A percentile compares a stretch with the other conserved stretches of the same genome.
Conservation (phyloP, 2,888 invertebrate genomes). For the Mesopsocus fuscifrons region DNA sequence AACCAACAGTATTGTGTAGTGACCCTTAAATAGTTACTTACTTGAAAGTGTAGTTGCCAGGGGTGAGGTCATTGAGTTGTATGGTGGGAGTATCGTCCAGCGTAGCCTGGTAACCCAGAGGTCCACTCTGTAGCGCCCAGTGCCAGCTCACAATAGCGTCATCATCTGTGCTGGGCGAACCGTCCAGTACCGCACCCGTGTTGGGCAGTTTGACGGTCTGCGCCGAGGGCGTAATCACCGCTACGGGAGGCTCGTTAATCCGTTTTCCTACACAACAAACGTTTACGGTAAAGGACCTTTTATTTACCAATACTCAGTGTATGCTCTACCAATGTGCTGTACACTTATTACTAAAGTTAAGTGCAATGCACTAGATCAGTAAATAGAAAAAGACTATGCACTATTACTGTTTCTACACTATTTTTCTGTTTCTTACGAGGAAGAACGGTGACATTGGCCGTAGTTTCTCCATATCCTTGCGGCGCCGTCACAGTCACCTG, state of each 20-base stretch:
- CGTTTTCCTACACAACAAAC: conserved; percentile 41
- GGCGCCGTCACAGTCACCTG: conserved; percentile 62
- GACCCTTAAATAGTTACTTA: too few species aligned
- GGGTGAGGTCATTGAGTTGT: conserved; percentile 64
- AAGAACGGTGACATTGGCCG: conserved; percentile 76
- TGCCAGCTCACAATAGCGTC: conserved; percentile 56
- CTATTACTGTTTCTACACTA: background rate
- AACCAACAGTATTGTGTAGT: too few species aligned
- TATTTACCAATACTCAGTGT: too few species aligned
- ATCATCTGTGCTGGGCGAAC: conserved; percentile 46
- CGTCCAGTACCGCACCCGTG: conserved; percentile 77
- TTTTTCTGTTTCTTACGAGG: conserved; percentile 31
- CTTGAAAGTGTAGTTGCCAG: conserved; percentile 81
- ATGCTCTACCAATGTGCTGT: too few species aligned
- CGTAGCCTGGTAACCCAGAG: conserved; percentile 65
- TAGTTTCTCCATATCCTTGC: conserved; percentile 56
- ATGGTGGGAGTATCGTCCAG: conserved; percentile 63
- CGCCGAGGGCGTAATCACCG: conserved; percentile 65
- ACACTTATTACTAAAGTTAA: background rate
- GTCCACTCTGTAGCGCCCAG: conserved; percentile 83
- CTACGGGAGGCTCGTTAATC: conserved; percentile 65
- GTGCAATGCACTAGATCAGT: background rate
- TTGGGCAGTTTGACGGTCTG: conserved; percentile 82
- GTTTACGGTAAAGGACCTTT: too few species aligned
- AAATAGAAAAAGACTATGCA: conserved; percentile 2